Evolutionary conservation across 2,888 invertebrate genomes (phyloP).

Genomic region (Amaurobius ferox): DNA sequence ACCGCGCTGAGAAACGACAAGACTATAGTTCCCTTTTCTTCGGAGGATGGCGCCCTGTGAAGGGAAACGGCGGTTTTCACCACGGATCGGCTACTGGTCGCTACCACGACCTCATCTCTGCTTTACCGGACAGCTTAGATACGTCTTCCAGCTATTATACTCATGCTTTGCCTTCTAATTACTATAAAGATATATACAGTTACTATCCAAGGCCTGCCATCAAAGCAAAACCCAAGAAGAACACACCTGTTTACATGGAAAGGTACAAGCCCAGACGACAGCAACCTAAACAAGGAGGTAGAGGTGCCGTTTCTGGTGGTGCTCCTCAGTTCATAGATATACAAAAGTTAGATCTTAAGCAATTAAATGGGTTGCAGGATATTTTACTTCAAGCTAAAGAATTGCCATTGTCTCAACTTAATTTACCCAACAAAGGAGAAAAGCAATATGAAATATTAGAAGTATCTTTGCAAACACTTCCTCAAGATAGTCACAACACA

Average conservation of each 20-base stretch:
- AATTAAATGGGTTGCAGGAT: slow-evolving; percentile 39
- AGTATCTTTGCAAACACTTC: slow-evolving; percentile 24
- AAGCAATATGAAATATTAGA: slow-evolving; percentile 51
- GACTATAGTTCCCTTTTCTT: slow-evolving; percentile 61
- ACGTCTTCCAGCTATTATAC: slow-evolving; percentile 42
- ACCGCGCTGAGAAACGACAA: slow-evolving; percentile 43
- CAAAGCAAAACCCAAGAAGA: slow-evolving; percentile 35
- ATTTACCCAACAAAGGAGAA: slow-evolving; percentile 6
- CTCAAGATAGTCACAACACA: slow-evolving; percentile 8
- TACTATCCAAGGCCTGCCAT: slow-evolving; percentile 67
- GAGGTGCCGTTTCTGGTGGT: neutral
- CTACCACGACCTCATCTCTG: slow-evolving; percentile 50
- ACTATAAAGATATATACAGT: slow-evolving; percentile 60
- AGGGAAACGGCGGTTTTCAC: neutral
- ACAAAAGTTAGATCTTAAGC: slow-evolving; percentile 36
- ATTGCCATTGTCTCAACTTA: slow-evolving; percentile 21
- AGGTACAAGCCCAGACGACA: slow-evolving; percentile 23
- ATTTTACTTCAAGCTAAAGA: slow-evolving; percentile 29
- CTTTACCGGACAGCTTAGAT: slow-evolving; percentile 36
- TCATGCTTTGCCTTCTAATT: slow-evolving; percentile 29
- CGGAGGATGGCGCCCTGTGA: slow-evolving; percentile 61
- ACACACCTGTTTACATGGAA: slow-evolving; percentile 60
- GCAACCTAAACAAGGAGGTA: slow-evolving; percentile 14
- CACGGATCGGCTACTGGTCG: slow-evolving; percentile 19
- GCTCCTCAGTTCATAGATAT: slow-evolving; percentile 31